A percentile compares a stretch with the other conserved stretches of the same genome.
Conservation (phyloP, 2,113 vertebrate species). For the Rhea pennata region DNA sequence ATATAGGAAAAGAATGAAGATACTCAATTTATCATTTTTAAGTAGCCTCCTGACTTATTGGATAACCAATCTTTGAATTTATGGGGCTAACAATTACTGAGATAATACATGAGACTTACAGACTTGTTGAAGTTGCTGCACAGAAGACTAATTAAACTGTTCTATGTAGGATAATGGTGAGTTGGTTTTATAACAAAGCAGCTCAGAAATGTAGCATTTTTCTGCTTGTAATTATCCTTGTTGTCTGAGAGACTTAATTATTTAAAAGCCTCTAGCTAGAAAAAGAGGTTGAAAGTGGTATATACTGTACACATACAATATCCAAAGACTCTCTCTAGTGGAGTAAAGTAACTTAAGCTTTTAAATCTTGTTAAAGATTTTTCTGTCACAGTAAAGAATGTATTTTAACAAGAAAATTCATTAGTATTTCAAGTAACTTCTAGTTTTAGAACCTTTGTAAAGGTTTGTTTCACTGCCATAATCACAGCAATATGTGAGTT, state of each 20-base stretch:
- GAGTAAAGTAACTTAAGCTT: background rate
- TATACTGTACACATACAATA: background rate
- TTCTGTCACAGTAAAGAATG: background rate
- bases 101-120: background rate
- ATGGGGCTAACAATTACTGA: background rate
- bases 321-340: background rate
- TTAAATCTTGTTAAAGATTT: background rate
- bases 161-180: background rate
- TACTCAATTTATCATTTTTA: background rate
- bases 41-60: background rate
- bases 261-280: background rate
- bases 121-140: background rate
- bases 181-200: background rate
- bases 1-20: background rate
- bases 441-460: background rate
- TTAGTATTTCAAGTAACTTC: background rate
- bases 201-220: background rate
- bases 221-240: background rate
- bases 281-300: background rate
- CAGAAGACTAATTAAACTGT: background rate
- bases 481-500: background rate
- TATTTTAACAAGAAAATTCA: slow-evolving; percentile 22
- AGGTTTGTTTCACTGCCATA: background rate
- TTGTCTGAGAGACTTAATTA: background rate
- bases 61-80: background rate